Percentiles rank a stretch among this genome's conserved stretches.
These are phyloP conservation scores for Jaculus jaculus DNA, from an alignment of 2,113 vertebrate species.

Conservation along the genomic window DNA sequence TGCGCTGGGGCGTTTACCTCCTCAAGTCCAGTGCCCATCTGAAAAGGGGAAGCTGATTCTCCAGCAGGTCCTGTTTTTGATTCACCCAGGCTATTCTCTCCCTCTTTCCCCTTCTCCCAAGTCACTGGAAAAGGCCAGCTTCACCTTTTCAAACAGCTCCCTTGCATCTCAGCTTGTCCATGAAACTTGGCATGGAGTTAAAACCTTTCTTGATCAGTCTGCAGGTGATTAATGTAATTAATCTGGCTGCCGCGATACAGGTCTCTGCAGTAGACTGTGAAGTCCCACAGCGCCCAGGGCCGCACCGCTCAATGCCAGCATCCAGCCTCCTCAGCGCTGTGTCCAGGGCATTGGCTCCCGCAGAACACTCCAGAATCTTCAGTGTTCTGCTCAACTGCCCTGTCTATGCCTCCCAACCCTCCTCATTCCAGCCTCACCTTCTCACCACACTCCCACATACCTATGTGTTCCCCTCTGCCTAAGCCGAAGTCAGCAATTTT, in stretches of 20 bases:
- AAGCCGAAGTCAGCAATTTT: background rate
- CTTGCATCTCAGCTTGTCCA: background rate
- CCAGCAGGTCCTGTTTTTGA: too few relatives aligned
- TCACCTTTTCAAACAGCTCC: background rate
- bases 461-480: background rate
- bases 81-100: background rate
- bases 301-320: background rate
- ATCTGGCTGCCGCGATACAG: background rate
- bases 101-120: background rate
- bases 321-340: background rate
- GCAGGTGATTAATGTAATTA: background rate
- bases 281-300: background rate
- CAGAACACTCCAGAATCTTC: too few relatives aligned
- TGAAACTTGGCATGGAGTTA: conserved; percentile 10
- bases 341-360: background rate
- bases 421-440: background rate
- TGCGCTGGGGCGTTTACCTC: too few relatives aligned
- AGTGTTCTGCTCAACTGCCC: rapidly evolving
- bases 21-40: too few relatives aligned
- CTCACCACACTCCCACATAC: background rate
- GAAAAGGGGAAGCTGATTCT: too few relatives aligned
- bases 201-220: conserved; percentile 16
- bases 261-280: background rate
- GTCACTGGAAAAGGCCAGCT: background rate
- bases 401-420: too few relatives aligned